phyloP scores from a whole-genome alignment of 2,888 invertebrate species.

The Atrina japonica region DNA sequence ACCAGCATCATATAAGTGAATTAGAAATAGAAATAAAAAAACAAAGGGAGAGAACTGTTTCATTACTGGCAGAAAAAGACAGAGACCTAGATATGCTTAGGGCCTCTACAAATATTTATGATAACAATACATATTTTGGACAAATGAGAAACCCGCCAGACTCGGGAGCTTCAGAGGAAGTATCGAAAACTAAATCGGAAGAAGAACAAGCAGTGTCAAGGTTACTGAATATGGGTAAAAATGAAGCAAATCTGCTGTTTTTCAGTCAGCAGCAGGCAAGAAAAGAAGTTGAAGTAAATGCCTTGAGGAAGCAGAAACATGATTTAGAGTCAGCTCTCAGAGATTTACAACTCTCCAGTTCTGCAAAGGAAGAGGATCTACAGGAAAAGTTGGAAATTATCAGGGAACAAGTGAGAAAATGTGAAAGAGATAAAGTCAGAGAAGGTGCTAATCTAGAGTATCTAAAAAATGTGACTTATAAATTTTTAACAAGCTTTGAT shows the following conservation, averaged over 20 bases:
- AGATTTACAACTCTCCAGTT: slow-evolving; percentile 82
- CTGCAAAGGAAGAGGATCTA: slow-evolving; percentile 80
- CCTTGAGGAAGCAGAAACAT: slow-evolving; percentile 87
- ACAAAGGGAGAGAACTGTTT: slow-evolving; percentile 90
- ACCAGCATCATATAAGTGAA: slow-evolving; percentile 86
- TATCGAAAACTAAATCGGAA: slow-evolving; percentile 44
- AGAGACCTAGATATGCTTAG: slow-evolving; percentile 80
- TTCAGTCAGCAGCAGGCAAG: slow-evolving; percentile 91
- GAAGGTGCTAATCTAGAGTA: slow-evolving; percentile 95
- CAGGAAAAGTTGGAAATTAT: slow-evolving; percentile 82
- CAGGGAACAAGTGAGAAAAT: slow-evolving; percentile 82
- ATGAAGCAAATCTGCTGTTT: slow-evolving; percentile 85
- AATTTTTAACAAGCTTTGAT: slow-evolving; percentile 88
- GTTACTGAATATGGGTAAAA: slow-evolving; percentile 64
- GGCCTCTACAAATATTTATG: slow-evolving; percentile 61
- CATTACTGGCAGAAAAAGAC: slow-evolving; percentile 90
- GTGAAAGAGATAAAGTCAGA: slow-evolving; percentile 83
- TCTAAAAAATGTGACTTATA: slow-evolving; percentile 93
- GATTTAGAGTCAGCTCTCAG: slow-evolving; percentile 82
- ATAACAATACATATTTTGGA: slow-evolving; percentile 21
- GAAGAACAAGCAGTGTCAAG: slow-evolving; percentile 66
- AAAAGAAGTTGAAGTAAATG: slow-evolving; percentile 89
- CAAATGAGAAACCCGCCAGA: slow-evolving; percentile 42
- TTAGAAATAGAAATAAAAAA: slow-evolving; percentile 82
- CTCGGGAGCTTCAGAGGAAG: slow-evolving; percentile 56